Conservation (phyloP, 2,797 vertebrate genomes). For the Mormyrus proboscirostris region DNA sequence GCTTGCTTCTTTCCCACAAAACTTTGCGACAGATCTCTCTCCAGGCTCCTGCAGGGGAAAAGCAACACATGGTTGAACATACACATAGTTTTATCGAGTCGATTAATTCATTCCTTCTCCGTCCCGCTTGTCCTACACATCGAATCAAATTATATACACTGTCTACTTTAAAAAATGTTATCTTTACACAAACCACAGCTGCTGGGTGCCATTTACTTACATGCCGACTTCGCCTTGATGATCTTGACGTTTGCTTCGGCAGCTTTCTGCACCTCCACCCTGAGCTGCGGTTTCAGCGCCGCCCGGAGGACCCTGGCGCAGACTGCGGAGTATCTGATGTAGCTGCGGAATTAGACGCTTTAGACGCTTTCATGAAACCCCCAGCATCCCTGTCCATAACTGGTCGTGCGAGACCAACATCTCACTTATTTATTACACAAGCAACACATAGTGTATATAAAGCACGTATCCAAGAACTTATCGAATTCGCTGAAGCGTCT, state of each 20-base stretch:
- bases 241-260: conserved; percentile 69
- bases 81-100: background rate
- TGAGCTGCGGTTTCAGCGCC: conserved; percentile 77
- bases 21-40: background rate
- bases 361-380: background rate
- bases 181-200: background rate
- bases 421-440: background rate
- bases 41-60: background rate
- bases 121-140: background rate
- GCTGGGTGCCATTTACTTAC: conserved; percentile 40
- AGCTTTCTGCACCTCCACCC: conserved; percentile 61
- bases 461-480: background rate
- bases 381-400: background rate
- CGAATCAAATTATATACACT: background rate
- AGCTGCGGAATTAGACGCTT: conserved; percentile 53
- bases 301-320: conserved; percentile 78
- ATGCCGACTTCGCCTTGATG: conserved; percentile 54
- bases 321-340: conserved; percentile 88
- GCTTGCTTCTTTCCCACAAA: background rate
- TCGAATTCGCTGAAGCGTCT: background rate
- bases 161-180: background rate
- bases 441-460: background rate
- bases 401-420: background rate
- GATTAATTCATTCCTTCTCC: background rate
- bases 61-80: background rate